Base-by-base conservation (phyloP, 2,888 invertebrate genomes). In the Eueremaeus valkanovi region DNA sequence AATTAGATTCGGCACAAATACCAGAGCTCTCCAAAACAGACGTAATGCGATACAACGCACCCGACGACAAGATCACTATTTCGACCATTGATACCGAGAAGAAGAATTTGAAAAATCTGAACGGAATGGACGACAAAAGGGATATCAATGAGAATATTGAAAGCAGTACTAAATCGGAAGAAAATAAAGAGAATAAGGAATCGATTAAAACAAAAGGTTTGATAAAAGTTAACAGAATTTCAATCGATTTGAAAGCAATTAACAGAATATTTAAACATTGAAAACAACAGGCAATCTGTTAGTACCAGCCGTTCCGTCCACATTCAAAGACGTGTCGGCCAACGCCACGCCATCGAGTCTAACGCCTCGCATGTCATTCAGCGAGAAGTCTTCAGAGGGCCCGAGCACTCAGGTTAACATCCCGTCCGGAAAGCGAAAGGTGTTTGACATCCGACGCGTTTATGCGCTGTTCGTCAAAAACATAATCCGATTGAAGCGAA, bases 341-440 rank as follows among this genome's bases (percentile, higher is more conserved):
- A 49, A 72, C 51, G 75, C 75, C 29, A 75, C 75, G 1, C 75
- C 75, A 3, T 75, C 75, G 11, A 72, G 31, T 58, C 75, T 72
- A n/a, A 75, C 72, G n/a, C 75, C 75, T 16, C 70, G 75, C n/a
- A 75, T 75, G 75, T 75, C 75, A 27, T 75, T 75, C 29, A 72
- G 72, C n/a, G 75, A 75, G 18, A 70, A 68, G 68, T 68, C 68
- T 16, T 24, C 16, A 21, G 40, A 40, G 24, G 24, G 40, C n/a
- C 40, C 68, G 11, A 9, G 16, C 3, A 33, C 31, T 27, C 72
- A 72, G 40, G 55, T 72, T 13, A 72, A 45, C 55, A 42, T 75
- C 8, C 72, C 72, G 24, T 31, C 51, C 11, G 51, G 72, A 16
- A 70, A 70, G 27, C 49, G 75, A 9, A 70, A 72, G 24, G 36